Evolutionary conservation across 2,797 vertebrate species (phyloP), one percentile per base, ranked within the genome.

Genomic region (Melanotaenia parkinsoni): DNA sequence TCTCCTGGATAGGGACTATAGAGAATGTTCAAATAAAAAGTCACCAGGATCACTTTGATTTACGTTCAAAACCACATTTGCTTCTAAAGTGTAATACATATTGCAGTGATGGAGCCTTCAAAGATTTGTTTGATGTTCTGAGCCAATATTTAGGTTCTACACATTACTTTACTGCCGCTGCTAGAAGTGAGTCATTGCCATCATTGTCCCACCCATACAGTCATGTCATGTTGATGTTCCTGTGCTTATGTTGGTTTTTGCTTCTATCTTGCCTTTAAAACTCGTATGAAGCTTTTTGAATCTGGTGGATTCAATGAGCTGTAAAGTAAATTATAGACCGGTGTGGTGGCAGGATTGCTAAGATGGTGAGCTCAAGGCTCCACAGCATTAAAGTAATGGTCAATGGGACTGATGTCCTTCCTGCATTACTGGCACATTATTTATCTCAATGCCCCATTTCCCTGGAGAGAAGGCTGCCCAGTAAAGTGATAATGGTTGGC

Each of bases 341-440:
- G 18, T 40, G 59, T 58, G 71, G 58, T 72, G 70, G 53, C 53
- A 63, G 76, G 68, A 71, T 68, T 68, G 76, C 57, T 43, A 85
- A 86, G 69, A 79, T 71, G 73, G 74, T 81, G 68, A 78, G 81
- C 83, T 77, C 50, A 35, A 66, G 81, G 76, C 80, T 30, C 57
- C 68, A 10, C 63, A 70, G 70, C 54, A 0, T 74, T 76, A 30
- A 61, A 64, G 64, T 79, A 72, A 79, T 67, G 35, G 64, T 70
- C 71, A 7, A 47, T 74, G 73, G 60, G 70, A 75, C 70, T 63
- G 68, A 76, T 80, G 72, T 74, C 60, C 67, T 35, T 57, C 59
- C 71, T 84, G 73, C 72, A 63, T 88, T 81, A 82, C 79, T 69
- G 82, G 86, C 84, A 74, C 76, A 80, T 81, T 81, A 79, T 81